Percentiles rank a stretch among this genome's conserved stretches.
Conservation (phyloP, 2,888 invertebrate species). For the Melanotus villosus region DNA sequence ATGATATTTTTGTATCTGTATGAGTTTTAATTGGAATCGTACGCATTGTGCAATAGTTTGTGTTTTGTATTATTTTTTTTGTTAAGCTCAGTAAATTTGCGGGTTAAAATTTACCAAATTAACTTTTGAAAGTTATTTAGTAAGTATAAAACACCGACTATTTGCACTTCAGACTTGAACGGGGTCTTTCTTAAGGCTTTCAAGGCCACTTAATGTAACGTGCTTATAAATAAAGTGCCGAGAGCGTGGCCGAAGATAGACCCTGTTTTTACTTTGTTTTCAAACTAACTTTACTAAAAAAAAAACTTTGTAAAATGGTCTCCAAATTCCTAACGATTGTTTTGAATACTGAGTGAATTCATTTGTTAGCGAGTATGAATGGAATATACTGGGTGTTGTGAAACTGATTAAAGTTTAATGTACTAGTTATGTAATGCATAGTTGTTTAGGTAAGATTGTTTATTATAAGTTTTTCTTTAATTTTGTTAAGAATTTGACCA, state of each 20-base stretch:
- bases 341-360: constrained; percentile 39
- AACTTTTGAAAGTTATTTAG: not conserved
- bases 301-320: constrained; percentile 25
- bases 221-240: constrained; percentile 1
- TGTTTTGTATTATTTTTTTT: constrained; percentile 27
- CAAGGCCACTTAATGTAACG: not conserved
- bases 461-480: constrained; percentile 44
- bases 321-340: constrained; percentile 29
- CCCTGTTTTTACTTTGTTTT: constrained; percentile 28
- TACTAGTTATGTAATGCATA: constrained; percentile 51
- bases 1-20: constrained; percentile 63
- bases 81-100: not conserved
- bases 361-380: constrained; percentile 43
- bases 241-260: constrained; percentile 4
- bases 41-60: constrained; percentile 37
- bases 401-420: constrained; percentile 48
- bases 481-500: constrained; percentile 44
- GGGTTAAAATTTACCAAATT: not conserved
- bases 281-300: constrained; percentile 37
- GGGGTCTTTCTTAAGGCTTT: constrained; percentile 26
- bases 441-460: constrained; percentile 47
- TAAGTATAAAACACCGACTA: constrained; percentile 31
- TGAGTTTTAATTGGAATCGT: constrained; percentile 36
- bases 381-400: constrained; percentile 48
- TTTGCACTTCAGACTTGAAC: constrained; percentile 24